These are phyloP conservation scores for Novumbra hubbsi DNA, from an alignment of 2,797 vertebrate species.

Conservation along the genomic window DNA sequence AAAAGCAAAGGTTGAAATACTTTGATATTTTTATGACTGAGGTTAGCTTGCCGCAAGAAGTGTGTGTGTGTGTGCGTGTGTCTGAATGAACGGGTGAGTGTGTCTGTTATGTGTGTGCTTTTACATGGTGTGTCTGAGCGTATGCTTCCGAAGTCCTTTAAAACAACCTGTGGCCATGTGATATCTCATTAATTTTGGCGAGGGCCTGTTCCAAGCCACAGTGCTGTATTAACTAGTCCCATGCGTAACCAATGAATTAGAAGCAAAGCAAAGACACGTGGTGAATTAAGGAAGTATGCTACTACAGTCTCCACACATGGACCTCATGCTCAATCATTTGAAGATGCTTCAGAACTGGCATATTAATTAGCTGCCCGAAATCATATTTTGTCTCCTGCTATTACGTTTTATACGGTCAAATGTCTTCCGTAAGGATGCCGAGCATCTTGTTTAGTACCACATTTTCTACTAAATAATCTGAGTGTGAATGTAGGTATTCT, in stretches of 20 bases:
- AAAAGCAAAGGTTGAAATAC: conserved; percentile 54
- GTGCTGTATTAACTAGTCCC: conserved; percentile 40
- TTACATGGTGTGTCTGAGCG: conserved; percentile 18
- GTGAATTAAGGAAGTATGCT: conserved; percentile 42
- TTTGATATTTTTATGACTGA: conserved; percentile 51
- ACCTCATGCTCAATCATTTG: not conserved
- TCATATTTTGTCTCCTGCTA: not conserved
- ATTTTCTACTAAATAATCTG: not conserved
- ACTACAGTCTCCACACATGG: conserved; percentile 25
- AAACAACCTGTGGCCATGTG: conserved; percentile 46
- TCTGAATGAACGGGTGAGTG: conserved; percentile 3
- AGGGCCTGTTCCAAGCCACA: conserved; percentile 33
- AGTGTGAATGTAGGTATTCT: not conserved
- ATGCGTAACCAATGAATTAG: conserved; percentile 46
- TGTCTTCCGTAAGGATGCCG: not conserved
- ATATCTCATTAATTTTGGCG: conserved; percentile 38
- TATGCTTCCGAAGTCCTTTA: conserved; percentile 34
- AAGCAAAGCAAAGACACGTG: conserved; percentile 50
- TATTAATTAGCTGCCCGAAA: not conserved
- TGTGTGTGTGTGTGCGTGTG: conserved; percentile 14
- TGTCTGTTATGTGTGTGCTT: conserved; percentile 5
- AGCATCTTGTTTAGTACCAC: no score
- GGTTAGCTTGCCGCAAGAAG: conserved; percentile 22
- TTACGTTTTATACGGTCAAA: not conserved
- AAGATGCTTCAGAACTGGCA: not conserved